phyloP scores from a whole-genome alignment of 2,797 vertebrate genomes.

The Scyliorhinus canicula region DNA sequence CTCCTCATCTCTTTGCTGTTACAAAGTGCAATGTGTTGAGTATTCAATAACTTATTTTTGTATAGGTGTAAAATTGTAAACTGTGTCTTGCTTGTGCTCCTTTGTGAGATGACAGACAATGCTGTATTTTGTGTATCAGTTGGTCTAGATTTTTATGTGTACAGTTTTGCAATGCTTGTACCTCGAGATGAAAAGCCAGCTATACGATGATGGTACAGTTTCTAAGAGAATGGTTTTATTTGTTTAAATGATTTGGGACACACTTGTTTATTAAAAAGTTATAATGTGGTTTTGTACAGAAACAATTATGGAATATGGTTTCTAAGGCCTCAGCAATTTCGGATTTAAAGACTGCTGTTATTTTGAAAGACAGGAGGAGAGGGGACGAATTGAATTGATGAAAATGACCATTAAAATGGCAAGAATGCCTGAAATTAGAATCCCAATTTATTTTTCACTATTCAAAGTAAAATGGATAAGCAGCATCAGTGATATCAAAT shows the following conservation, averaged over 20 bases:
- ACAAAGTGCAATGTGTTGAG: conserved; percentile 58
- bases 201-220: conserved; percentile 45
- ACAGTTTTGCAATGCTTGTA: conserved; percentile 52
- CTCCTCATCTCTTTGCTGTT: conserved; percentile 54
- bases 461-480: neutral
- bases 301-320: neutral
- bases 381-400: neutral
- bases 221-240: conserved; percentile 32
- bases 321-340: neutral
- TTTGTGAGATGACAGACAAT: conserved; percentile 18
- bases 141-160: conserved; percentile 49
- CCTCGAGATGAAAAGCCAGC: conserved; percentile 45
- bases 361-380: neutral
- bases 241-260: conserved; percentile 19
- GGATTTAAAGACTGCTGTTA: neutral
- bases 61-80: conserved; percentile 24
- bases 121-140: conserved; percentile 28
- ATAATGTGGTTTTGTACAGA: conserved; percentile 17
- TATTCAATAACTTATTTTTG: conserved; percentile 28
- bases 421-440: neutral
- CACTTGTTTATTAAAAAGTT: conserved; percentile 34
- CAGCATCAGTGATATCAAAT: neutral
- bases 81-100: neutral
- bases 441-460: neutral
- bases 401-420: neutral